These are phyloP conservation scores for Amphiprion ocellaris DNA, from an alignment of 2,113 vertebrate species.

Conservation along the genomic window DNA sequence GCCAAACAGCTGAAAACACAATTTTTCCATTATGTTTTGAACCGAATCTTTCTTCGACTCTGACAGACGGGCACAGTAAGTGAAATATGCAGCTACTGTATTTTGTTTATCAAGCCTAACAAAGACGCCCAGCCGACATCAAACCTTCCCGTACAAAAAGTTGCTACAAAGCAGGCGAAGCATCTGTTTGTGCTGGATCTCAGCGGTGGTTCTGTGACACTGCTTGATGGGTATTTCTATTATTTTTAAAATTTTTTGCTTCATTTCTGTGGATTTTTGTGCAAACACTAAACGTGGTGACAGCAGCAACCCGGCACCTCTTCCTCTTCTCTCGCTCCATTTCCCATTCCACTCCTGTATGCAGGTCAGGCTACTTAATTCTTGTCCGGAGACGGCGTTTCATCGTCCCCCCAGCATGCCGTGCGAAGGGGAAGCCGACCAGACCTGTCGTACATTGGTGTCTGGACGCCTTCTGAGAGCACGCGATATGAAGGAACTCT, in stretches of 20 bases:
- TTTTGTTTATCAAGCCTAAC: constrained; percentile 53
- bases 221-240: constrained; percentile 20
- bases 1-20: constrained; percentile 43
- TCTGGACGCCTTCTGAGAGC: constrained; percentile 52
- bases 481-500: constrained; percentile 48
- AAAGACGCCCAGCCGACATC: constrained; percentile 58
- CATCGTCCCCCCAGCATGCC: constrained; percentile 38
- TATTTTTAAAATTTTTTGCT: background rate
- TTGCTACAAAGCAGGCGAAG: constrained; percentile 45
- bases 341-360: constrained; percentile 29
- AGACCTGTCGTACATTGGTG: constrained; percentile 20
- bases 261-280: constrained; percentile 20
- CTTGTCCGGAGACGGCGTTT: constrained; percentile 54
- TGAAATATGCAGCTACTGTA: constrained; percentile 53
- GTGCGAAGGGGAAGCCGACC: constrained; percentile 25
- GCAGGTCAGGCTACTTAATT: constrained; percentile 72
- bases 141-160: constrained; percentile 19
- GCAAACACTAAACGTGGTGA: constrained; percentile 54
- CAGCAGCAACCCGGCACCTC: background rate
- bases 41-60: background rate
- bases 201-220: constrained; percentile 50
- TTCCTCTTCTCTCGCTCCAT: constrained; percentile 16
- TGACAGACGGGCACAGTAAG: constrained; percentile 42
- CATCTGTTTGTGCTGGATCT: constrained; percentile 54
- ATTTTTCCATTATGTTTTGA: constrained; percentile 48